These are phyloP conservation scores for Dolichopus griseipennis DNA, from an alignment of 2,888 invertebrate species.

Conservation along the genomic window DNA sequence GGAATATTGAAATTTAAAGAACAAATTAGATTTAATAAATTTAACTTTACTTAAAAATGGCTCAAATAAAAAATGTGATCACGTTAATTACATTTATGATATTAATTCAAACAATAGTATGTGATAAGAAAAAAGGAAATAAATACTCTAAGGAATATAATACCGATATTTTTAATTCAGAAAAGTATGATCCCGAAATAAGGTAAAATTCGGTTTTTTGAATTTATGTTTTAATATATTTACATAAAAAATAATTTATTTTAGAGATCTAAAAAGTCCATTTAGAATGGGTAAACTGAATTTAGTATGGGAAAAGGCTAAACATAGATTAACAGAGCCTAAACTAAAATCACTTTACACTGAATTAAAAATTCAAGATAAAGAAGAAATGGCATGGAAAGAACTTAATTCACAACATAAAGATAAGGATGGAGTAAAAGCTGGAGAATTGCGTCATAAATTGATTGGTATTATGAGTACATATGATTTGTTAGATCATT, in stretches of 20 bases:
- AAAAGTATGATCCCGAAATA: constrained; percentile 48
- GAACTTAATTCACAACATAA: constrained; percentile 70
- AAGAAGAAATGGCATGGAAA: constrained; percentile 80
- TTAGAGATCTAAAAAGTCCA: constrained; percentile 64
- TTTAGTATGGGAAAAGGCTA: constrained; percentile 81
- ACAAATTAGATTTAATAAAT: no score
- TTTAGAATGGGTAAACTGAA: constrained; percentile 88
- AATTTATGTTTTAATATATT: not conserved
- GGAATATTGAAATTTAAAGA: no score
- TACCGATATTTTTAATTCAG: constrained; percentile 22
- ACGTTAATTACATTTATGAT: constrained; percentile 20
- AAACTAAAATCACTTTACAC: constrained; percentile 79
- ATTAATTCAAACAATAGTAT: constrained; percentile 21
- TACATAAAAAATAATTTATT: not conserved
- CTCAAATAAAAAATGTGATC: no score
- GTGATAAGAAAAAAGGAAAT: constrained; percentile 31
- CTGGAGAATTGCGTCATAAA: constrained; percentile 69
- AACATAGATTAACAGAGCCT: constrained; percentile 69
- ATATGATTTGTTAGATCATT: constrained; percentile 71
- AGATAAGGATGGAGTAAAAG: constrained; percentile 79
- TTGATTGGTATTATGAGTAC: constrained; percentile 72
- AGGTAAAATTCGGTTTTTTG: constrained; percentile 25
- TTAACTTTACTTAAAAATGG: no score
- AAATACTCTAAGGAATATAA: constrained; percentile 38
- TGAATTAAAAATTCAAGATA: constrained; percentile 85